A percentile compares a stretch with the other conserved stretches of the same genome.
Conservation (phyloP, 2,113 vertebrate species). For the Psammodynastes pulverulentus region DNA sequence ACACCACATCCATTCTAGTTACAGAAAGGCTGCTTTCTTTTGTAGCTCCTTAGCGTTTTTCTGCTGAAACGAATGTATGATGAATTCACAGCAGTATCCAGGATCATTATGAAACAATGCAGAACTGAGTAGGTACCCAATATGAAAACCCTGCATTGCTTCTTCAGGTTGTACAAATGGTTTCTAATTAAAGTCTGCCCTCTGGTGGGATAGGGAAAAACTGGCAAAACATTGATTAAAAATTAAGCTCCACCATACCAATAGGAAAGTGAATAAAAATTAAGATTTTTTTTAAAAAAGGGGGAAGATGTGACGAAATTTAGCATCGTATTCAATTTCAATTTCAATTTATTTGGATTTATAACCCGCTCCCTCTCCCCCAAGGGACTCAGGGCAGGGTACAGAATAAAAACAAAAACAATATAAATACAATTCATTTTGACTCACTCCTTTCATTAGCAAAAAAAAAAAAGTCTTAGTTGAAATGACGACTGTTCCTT, state of each 20-base stretch:
- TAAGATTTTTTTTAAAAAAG: background rate
- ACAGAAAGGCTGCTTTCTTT: background rate
- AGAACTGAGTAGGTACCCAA: background rate
- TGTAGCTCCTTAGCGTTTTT: background rate
- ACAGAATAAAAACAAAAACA: too few relatives aligned
- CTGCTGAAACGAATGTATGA: background rate
- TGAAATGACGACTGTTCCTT: background rate
- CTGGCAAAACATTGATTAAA: background rate
- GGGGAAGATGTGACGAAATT: background rate
- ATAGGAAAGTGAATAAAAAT: background rate
- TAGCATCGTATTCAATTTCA: accelerated
- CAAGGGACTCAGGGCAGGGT: too few relatives aligned
- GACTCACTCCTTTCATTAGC: background rate
- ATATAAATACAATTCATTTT: too few relatives aligned
- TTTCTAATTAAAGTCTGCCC: constrained; percentile 65
- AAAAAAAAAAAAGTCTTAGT: background rate
- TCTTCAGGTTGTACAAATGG: background rate
- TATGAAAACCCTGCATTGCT: accelerated
- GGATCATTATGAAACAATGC: accelerated
- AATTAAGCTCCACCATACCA: background rate
- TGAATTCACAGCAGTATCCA: background rate
- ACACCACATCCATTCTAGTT: background rate
- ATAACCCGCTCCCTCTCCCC: too few relatives aligned
- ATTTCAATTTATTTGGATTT: too few relatives aligned
- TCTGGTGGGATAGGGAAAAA: constrained; percentile 57